phyloP scores from a whole-genome alignment of 2,888 invertebrate species.

The Entomobrya proxima region DNA sequence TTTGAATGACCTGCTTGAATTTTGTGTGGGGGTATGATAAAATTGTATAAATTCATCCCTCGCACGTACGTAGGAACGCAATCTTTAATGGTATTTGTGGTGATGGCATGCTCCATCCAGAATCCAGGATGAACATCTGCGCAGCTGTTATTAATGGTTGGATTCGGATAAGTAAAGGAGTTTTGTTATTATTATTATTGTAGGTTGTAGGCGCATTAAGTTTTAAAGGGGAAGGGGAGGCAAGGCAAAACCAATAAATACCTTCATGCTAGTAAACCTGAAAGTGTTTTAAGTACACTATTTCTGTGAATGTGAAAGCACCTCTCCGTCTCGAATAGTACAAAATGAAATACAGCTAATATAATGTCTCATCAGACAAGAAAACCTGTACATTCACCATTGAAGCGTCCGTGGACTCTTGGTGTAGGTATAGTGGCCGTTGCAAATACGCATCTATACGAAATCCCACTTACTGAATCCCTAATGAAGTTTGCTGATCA shows the following conservation, averaged over 20 bases:
- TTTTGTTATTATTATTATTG: constrained; percentile 49
- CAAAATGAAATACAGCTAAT: constrained; percentile 5
- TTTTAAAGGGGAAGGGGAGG: constrained; percentile 45
- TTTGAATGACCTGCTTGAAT: constrained; percentile 42
- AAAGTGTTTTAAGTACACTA: background rate
- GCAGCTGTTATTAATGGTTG: constrained; percentile 66
- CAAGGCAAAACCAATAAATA: constrained; percentile 53
- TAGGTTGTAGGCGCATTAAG: constrained; percentile 52
- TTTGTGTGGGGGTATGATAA: constrained; percentile 23
- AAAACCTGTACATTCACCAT: too few relatives aligned
- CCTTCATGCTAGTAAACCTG: constrained; percentile 25
- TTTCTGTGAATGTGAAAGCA: background rate
- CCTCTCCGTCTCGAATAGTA: background rate
- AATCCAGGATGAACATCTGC: constrained; percentile 59
- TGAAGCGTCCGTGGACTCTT: too few relatives aligned
- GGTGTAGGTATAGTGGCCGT: too few relatives aligned
- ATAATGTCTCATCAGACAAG: background rate
- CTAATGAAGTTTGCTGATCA: too few relatives aligned
- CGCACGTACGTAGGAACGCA: background rate
- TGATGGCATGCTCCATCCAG: constrained; percentile 27
- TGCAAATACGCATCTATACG: too few relatives aligned
- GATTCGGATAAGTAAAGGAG: constrained; percentile 58
- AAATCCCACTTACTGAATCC: too few relatives aligned
- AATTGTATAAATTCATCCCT: background rate
- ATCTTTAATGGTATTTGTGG: constrained; percentile 35